Percentiles rank a stretch among this genome's conserved stretches.
Conservation (phyloP, 2,797 vertebrate species). For the Phaenicophaeus curvirostris region DNA sequence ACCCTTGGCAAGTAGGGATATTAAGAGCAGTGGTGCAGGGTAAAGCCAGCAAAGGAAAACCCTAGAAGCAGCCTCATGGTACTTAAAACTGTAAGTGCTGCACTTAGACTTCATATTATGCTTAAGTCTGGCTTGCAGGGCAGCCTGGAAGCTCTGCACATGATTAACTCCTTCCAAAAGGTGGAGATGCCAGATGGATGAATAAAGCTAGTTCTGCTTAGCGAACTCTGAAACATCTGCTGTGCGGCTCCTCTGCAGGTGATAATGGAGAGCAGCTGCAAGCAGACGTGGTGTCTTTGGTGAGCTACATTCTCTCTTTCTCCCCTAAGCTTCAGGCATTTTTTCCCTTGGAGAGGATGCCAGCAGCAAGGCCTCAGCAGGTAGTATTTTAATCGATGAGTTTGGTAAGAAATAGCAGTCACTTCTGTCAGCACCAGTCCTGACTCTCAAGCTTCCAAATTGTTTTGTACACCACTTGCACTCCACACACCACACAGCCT, state of each 20-base stretch:
- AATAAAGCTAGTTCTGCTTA: neutral
- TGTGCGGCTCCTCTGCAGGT: neutral
- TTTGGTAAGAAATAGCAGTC: neutral
- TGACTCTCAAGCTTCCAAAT: neutral
- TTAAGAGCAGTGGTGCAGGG: neutral
- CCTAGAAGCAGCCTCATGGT: neutral
- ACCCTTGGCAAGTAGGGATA: neutral
- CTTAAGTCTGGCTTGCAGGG: neutral
- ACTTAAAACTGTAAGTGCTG: neutral
- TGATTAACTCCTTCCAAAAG: neutral
- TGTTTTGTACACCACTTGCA: neutral
- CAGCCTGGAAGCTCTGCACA: neutral
- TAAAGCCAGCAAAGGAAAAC: neutral
- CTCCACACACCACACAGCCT: rapidly evolving
- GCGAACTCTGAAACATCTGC: neutral
- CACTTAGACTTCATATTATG: neutral
- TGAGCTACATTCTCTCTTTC: neutral
- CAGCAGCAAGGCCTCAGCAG: neutral
- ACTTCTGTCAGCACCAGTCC: neutral
- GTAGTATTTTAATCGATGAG: neutral
- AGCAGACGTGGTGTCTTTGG: neutral
- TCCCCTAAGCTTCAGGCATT: neutral
- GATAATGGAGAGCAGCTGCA: neutral
- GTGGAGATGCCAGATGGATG: neutral
- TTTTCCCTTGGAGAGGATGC: neutral